A percentile compares a stretch with the other conserved stretches of the same genome.
phyloP scores from a whole-genome alignment of 2,797 vertebrate species.

The Thaleichthys pacificus region DNA sequence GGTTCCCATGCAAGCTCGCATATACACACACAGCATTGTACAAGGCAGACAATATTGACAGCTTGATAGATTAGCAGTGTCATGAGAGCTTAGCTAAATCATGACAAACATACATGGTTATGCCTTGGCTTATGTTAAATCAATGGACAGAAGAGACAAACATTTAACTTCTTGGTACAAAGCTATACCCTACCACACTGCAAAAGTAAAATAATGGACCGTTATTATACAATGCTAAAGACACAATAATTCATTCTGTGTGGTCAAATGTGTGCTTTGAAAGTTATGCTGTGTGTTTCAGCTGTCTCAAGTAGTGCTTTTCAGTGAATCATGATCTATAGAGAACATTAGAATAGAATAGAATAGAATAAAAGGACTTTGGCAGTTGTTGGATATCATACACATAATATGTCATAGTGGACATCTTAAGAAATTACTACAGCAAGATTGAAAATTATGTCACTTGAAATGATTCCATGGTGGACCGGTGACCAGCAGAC shows the following conservation, averaged over 20 bases:
- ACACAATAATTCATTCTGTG: background rate
- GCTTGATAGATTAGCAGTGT: constrained; percentile 12
- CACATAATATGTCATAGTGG: no score
- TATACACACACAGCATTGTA: background rate
- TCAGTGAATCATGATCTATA: no score
- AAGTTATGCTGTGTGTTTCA: background rate
- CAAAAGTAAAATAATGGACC: constrained; percentile 1
- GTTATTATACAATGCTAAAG: background rate
- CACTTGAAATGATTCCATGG: background rate
- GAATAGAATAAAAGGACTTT: background rate
- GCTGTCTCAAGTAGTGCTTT: background rate
- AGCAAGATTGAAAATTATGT: no score
- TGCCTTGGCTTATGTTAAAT: background rate
- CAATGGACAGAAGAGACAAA: constrained; percentile 10
- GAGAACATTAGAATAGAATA: background rate
- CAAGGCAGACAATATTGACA: constrained; percentile 5
- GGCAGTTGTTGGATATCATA: background rate
- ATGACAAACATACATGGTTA: background rate
- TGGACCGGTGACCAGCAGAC: background rate
- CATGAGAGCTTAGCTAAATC: background rate
- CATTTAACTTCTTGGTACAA: constrained; percentile 11
- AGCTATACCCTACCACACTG: background rate
- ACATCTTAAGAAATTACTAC: no score
- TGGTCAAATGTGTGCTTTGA: background rate
- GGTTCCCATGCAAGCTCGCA: background rate